Evolutionary conservation across 2,888 invertebrate genomes (phyloP).

Genomic region (Trisateles emortualis): DNA sequence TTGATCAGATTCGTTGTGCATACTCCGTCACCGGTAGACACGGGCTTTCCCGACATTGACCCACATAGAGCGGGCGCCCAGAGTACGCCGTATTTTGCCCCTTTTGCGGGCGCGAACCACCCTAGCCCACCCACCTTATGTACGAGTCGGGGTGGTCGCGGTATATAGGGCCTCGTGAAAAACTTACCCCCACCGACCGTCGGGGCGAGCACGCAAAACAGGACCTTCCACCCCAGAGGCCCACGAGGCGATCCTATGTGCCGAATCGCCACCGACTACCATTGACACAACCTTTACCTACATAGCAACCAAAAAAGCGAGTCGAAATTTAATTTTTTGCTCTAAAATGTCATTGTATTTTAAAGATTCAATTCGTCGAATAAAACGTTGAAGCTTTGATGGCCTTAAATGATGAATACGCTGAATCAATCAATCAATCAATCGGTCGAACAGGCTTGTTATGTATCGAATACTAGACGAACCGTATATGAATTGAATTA

Average conservation of each 20-base stretch:
- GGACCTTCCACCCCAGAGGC: conserved; percentile 82
- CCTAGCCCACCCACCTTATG: conserved; percentile 85
- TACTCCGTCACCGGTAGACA: conserved; percentile 87
- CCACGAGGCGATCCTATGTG: conserved; percentile 76
- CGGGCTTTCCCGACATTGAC: conserved; percentile 88
- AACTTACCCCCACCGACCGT: conserved; percentile 84
- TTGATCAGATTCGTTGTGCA: conserved; percentile 87
- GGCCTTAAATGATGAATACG: conserved; percentile 33
- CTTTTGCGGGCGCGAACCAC: conserved; percentile 87
- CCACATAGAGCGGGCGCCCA: conserved; percentile 87
- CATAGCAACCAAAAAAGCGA: conserved; percentile 37
- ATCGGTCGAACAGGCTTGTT: conserved; percentile 17
- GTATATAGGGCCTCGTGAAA: conserved; percentile 87
- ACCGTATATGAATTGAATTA: conserved; percentile 14
- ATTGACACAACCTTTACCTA: conserved; percentile 44
- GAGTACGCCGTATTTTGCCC: conserved; percentile 87
- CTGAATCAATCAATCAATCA: conserved; percentile 32
- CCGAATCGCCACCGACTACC: conserved; percentile 65
- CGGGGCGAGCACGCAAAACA: conserved; percentile 84
- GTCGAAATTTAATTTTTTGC: conserved; percentile 28
- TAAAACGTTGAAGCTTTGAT: conserved; percentile 25
- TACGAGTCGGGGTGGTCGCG: conserved; percentile 86
- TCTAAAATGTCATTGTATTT: conserved; percentile 32
- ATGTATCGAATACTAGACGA: conserved; percentile 21
- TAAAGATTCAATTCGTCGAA: conserved; percentile 13